phyloP scores from a whole-genome alignment of 2,113 vertebrate species.

The Heptranchias perlo region DNA sequence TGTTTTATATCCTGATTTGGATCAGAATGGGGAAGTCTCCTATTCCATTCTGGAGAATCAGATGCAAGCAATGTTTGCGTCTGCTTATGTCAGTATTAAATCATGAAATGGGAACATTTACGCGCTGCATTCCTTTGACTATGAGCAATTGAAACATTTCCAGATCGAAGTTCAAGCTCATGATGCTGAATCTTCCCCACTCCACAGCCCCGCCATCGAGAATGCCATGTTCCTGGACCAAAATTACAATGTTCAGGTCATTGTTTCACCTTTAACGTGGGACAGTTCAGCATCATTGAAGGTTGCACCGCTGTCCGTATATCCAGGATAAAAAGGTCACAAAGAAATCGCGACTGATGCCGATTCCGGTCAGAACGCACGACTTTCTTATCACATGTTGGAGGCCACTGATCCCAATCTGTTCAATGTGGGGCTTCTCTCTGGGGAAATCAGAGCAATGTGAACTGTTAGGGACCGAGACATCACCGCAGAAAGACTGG shows the following conservation, averaged over 20 bases:
- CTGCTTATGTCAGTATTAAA: slow-evolving; percentile 36
- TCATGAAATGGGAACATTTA: background rate
- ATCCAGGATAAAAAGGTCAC: background rate
- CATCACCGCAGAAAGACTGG: slow-evolving; percentile 61
- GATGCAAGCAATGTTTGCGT: slow-evolving; percentile 43
- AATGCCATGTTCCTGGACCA: background rate
- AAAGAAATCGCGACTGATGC: background rate
- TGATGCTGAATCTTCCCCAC: too few relatives aligned
- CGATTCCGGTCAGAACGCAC: background rate
- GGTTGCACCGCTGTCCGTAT: background rate
- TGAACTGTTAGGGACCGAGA: slow-evolving; percentile 62
- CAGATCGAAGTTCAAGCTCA: too few relatives aligned
- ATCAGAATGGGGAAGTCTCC: slow-evolving; percentile 39
- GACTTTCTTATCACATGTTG: background rate
- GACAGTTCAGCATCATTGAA: background rate
- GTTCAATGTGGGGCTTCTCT: slow-evolving; percentile 49
- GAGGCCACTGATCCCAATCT: slow-evolving; percentile 46
- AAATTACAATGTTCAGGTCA: slow-evolving; percentile 22
- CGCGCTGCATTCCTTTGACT: too few relatives aligned
- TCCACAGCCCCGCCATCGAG: too few relatives aligned
- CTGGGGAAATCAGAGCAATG: slow-evolving; percentile 47
- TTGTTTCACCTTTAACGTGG: background rate
- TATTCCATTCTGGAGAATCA: slow-evolving; percentile 64
- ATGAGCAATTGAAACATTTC: too few relatives aligned
- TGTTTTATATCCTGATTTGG: slow-evolving; percentile 42